Evolutionary conservation across 2,797 vertebrate genomes (phyloP).

Genomic region (Myiotriccus ornatus): DNA sequence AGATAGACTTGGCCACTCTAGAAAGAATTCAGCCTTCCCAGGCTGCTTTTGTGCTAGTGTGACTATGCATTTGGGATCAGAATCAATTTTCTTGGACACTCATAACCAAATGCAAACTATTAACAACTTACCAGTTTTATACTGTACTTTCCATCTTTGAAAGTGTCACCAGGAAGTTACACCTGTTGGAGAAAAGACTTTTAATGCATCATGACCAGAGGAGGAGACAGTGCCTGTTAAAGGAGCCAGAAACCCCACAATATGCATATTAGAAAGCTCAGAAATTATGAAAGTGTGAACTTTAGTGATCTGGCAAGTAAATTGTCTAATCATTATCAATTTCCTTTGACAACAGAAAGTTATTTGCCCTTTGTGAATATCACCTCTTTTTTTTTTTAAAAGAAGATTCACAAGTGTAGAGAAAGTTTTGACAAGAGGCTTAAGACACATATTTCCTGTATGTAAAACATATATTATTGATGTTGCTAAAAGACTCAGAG

Average conservation of each 20-base stretch:
- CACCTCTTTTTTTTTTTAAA: background rate
- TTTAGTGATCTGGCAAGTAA: background rate
- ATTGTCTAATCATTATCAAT: background rate
- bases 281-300: background rate
- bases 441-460: background rate
- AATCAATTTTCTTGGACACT: background rate
- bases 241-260: background rate
- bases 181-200: background rate
- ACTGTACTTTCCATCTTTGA: background rate
- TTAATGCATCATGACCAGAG: background rate
- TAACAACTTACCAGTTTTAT: background rate
- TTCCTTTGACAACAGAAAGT: background rate
- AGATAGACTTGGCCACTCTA: background rate
- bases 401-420: background rate
- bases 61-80: background rate
- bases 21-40: background rate
- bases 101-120: background rate
- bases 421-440: background rate
- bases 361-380: background rate
- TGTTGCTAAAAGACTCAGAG: background rate
- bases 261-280: background rate
- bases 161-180: background rate
- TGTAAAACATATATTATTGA: background rate
- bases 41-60: background rate
- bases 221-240: background rate